Percentiles rank a stretch among this genome's conserved stretches.
These are phyloP conservation scores for Echinops telfairi DNA, from an alignment of 2,113 vertebrate species.

Conservation along the genomic window DNA sequence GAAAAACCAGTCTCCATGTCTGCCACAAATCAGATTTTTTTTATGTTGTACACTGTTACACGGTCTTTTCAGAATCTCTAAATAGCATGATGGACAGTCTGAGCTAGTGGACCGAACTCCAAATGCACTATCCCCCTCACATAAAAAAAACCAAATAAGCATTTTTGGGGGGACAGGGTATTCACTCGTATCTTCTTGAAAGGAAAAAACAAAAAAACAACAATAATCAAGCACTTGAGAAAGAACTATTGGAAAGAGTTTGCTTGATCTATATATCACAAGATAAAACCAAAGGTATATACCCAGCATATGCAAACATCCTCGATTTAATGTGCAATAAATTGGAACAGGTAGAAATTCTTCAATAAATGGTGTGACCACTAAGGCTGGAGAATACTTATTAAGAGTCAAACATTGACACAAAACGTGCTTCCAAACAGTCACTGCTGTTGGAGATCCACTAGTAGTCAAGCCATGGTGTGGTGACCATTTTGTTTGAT, in stretches of 20 bases:
- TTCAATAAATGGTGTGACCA: neutral
- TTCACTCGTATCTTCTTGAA: no score
- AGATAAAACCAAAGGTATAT: conserved; percentile 32
- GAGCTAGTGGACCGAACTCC: no score
- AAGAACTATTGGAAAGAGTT: conserved; percentile 12
- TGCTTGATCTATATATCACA: neutral
- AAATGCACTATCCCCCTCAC: no score
- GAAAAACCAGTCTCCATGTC: no score
- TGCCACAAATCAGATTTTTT: no score
- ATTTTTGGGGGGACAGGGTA: no score
- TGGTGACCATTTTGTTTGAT: neutral
- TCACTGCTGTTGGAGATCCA: neutral
- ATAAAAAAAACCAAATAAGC: no score
- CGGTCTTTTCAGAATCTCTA: no score
- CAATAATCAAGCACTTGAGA: conserved; percentile 6
- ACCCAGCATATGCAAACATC: neutral
- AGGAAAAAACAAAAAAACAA: no score
- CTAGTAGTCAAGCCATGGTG: neutral
- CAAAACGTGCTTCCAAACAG: neutral
- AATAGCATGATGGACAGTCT: no score
- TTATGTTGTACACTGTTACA: no score
- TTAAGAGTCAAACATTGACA: neutral
- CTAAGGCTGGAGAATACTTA: neutral
- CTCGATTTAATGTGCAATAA: neutral
- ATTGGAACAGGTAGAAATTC: neutral